Base-by-base conservation (phyloP, 2,888 invertebrate species). In the Drosophila anomalata region DNA sequence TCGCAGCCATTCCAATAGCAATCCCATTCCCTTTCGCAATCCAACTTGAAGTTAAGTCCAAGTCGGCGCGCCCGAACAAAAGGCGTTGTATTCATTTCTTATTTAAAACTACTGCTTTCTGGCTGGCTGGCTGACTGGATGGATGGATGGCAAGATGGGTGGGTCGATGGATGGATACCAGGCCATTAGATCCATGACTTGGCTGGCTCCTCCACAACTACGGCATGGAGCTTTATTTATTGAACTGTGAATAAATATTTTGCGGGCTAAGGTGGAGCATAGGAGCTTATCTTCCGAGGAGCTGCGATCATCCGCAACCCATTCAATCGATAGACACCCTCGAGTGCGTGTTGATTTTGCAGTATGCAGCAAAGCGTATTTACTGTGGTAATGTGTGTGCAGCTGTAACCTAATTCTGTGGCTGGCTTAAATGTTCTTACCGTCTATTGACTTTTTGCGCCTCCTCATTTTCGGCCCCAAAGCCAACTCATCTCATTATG, bases 191-290 rank as follows among this genome's bases (percentile, higher is more conserved):
- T 67, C 56, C 48, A 66, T 50, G 48, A 44, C 55, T 66, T 33
- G 66, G 48, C 66, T 42, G 66, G 48, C 66, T 42, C 55, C 44
- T 56, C 47, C 26, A 54, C 48, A 33, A 14, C 20, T 7, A 33
- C 56, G 31, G 51, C 58, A 72, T 57, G 73, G 67, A 73, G 71
- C 84, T 84, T 65, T 87, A 84, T 86, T 87, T 87, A 82, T 84
- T 71, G 87, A 87, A 77, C 87, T 82, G 82, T 81, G 81, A 78
- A 82, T 84, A 81, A 86, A 81, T 83, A 83, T 86, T 76, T 77
- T 63, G 60, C 60, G 33, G 50, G 59, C 48, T 66, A 74, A 71
- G 67, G 62, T 26, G 36, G 42, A 22, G 26, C n/a, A 12, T 2
- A 14, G 26, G 39, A 29, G 58, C 50, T 42, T 29, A 61, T 61